Evolutionary conservation across 2,113 vertebrate species (phyloP), one percentile per base, ranked within the genome.

Genomic region (Clinocottus analis): DNA sequence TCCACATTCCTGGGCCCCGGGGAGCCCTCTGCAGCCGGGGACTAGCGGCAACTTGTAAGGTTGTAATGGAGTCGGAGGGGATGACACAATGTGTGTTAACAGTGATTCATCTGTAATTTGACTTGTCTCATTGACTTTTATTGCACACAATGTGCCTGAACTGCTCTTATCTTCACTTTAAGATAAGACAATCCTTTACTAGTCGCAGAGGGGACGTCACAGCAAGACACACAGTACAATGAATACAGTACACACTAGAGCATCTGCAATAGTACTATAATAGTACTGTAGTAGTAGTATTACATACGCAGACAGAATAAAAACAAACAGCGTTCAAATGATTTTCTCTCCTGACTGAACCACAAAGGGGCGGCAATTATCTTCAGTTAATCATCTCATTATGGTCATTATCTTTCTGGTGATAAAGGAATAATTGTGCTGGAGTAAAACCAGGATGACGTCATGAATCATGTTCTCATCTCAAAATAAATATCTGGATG

Each of bases 21-120:
- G 80, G 75, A 86, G 41, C 33, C 82, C 72, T 75, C 58, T 27
- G 35, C n/a, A 78, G 39, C n/a, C 8, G 7, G 51, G 47, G 85
- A 62, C 90, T 69, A 69, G 90, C 89, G 84, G 82, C 73, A 85
- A 85, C 87, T 83, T 85, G 87, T 47, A 74, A 25, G 1, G 16
- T 7, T 19, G 72, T 78, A 33, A 33, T 41, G 79, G 23, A 43
- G 59, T 66, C 27, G 17, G 61, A 62, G 51, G 45, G 27, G 58
- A 86, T 81, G 75, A 79, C 74, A 75, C n/a, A 41, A 67, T 81
- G 76, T 56, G 71, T 65, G 72, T 70, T 43, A 37, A 70, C 8
- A 16, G 5, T 82, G 61, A 86, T 63, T 90, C 67, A 89, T 69
- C 62, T 1, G 9, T 43, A 43, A 80, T 75, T 45, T 49, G 80